These are phyloP conservation scores for Stenopsyche tienmushanensis DNA, from an alignment of 1,140 invertebrate species.

Conservation along the genomic window DNA sequence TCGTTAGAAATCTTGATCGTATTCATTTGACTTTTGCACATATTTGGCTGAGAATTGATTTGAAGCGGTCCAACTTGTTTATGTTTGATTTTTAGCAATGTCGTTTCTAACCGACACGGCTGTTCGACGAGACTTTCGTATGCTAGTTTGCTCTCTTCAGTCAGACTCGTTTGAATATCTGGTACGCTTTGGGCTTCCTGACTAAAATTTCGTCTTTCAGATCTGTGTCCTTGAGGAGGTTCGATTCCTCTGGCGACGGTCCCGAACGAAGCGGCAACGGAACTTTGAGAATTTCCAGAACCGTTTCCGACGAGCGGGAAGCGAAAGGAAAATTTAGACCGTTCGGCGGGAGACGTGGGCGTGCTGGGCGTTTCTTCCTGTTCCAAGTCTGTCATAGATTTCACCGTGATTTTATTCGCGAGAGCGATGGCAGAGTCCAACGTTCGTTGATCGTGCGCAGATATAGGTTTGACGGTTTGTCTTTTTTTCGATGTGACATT, in stretches of 20 bases:
- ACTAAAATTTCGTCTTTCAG: slow-evolving; percentile 79
- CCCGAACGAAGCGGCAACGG: not conserved
- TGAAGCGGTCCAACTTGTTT: slow-evolving; percentile 14
- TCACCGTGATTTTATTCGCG: slow-evolving; percentile 87
- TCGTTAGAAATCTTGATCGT: too few species aligned
- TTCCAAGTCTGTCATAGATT: slow-evolving; percentile 82
- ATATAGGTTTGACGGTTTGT: slow-evolving; percentile 88
- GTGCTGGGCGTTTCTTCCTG: slow-evolving; percentile 60
- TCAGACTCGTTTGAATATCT: slow-evolving; percentile 81
- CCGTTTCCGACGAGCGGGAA: slow-evolving; percentile 60
- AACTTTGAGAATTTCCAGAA: slow-evolving; percentile 21
- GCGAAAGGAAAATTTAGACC: slow-evolving; percentile 84
- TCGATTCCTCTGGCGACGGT: not conserved
- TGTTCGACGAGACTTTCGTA: slow-evolving; percentile 89
- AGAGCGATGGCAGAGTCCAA: slow-evolving; percentile 91
- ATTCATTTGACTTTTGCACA: not conserved
- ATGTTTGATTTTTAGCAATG: slow-evolving; percentile 21
- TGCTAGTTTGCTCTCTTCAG: slow-evolving; percentile 83
- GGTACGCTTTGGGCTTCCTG: slow-evolving; percentile 88
- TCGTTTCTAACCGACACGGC: slow-evolving; percentile 42
- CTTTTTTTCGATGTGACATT: slow-evolving; percentile 64
- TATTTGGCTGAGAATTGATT: not conserved
- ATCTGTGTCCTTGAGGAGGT: not conserved
- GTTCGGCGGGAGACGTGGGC: slow-evolving; percentile 76
- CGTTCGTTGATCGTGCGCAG: slow-evolving; percentile 89